Base-by-base conservation (phyloP, 2,113 vertebrate genomes). In the Sceloporus tristichus region DNA sequence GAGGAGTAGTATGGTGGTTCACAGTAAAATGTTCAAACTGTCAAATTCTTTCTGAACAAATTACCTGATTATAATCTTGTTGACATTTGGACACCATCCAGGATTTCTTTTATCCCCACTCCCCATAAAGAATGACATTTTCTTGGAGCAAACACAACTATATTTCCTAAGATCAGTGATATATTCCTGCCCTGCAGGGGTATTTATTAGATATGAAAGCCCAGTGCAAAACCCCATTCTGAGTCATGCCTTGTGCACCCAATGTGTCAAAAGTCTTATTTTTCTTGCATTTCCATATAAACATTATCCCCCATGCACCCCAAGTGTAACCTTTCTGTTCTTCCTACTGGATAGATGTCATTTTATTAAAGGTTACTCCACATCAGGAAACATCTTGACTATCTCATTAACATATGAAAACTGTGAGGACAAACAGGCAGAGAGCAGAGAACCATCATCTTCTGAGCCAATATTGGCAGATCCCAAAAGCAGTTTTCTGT, bases 31-130 rank as follows among this genome's bases (percentile, higher is more conserved):
- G 89, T 91, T 94, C 92, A 94, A 94, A 88, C 92, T 93, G 90
- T 94, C 92, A 93, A 88, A 90, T 93, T 94, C 94, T 73, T 94
- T 82, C 94, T 73, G 91, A 94, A 91, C 92, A 94, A 95, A 96
- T 95, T 95, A 93, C 86, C 87, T 94, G 93, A 90, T 95, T 73
- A 85, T 92, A 90, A 93, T 95, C 94, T 92, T 91, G 79, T 54
- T 95, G 93, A 95, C 92, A 93, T 2, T 89, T 90, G 94, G 94
- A 94, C 90, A 82, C n/a, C 40, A 87, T 95, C 93, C 94, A 94
- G 80, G 38, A 53, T 78, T 83, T 87, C 68, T 79, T 65, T 84
- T 89, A 86, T 40, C 73, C 75, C 71, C 25, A 7, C 68, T 11
- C 9, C 27, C 25, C 9, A 78, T 91, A 89, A 82, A 93, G 85